Base-by-base conservation (phyloP, 2,113 vertebrate genomes). In the Aldabrachelys gigantea region DNA sequence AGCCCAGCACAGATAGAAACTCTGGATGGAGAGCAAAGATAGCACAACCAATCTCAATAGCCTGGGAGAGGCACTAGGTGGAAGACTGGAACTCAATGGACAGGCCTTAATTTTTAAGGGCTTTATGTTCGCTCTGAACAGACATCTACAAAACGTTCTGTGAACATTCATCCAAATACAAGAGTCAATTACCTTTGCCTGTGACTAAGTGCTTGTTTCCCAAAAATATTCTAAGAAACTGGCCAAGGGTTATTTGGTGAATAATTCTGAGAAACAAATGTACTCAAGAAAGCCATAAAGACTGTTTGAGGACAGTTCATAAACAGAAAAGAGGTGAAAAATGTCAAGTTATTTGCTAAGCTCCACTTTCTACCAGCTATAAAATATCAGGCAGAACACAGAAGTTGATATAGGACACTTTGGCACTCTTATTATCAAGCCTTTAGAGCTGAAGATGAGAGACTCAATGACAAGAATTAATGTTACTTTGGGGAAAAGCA, bases 401-500 rank as follows among this genome's bases (percentile, higher is more conserved):
- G 84, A 56, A 92, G 3, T 27, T 62, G 89, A 17, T 49, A 93
- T 0, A 3, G 78, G n/a, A 24, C 3, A 49, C 47, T 92, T 91
- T 92, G 90, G 27, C 47, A 80, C 94, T 91, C 25, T 88, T 47
- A 65, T 88, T 29, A 27, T 57, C 56, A 57, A 72, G 78, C 75
- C 89, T 93, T 93, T 44, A 50, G 62, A 5, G 49, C 24, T 88
- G 85, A 95, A 57, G 22, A 91, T 84, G 29, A 89, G 29, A 91
- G 93, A 85, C 53, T 87, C 94, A 85, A 49, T 94, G 95, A 95
- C 57, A 95, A 95, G 57, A 87, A 81, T 95, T 91, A 87, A 25
- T 95, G 81, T 89, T 91, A 92, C 92, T 89, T 95, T 95, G 81
- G 72, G 88, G 75, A 95, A 90, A 88, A 95, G 50, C 11, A 95